Percentiles rank a stretch among this genome's conserved stretches.
These are phyloP conservation scores for Sepiola atlantica DNA, from an alignment of 2,888 invertebrate genomes.

Conservation along the genomic window DNA sequence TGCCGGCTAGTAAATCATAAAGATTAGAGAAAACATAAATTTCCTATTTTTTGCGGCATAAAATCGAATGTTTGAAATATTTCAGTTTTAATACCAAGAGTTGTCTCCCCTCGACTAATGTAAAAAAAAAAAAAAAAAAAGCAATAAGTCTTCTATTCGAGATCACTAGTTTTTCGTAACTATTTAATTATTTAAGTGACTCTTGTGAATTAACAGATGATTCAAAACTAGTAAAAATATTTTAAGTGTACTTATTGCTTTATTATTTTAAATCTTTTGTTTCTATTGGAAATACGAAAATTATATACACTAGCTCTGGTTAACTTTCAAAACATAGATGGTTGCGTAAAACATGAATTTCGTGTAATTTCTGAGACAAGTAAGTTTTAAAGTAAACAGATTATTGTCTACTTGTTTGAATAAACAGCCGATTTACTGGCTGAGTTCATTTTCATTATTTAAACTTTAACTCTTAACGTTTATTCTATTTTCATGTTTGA, in stretches of 20 bases:
- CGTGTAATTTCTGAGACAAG: background rate
- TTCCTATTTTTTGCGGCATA: too few relatives aligned
- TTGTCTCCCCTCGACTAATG: too few relatives aligned
- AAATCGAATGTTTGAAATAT: too few relatives aligned
- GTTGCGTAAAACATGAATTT: background rate
- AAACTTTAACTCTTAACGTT: background rate
- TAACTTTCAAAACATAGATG: background rate
- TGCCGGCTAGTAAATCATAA: background rate
- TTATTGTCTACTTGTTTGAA: background rate
- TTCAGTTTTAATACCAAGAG: too few relatives aligned
- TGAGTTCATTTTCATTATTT: background rate
- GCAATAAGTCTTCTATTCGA: too few relatives aligned
- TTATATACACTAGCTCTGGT: background rate
- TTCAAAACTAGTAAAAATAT: background rate
- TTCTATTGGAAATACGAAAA: background rate
- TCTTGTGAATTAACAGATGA: background rate
- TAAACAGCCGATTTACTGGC: background rate
- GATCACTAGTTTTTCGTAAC: too few relatives aligned
- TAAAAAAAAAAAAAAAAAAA: too few relatives aligned
- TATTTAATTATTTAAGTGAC: background rate
- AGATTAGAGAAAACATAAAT: background rate
- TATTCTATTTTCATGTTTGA: background rate
- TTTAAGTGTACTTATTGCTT: background rate
- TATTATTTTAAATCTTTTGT: too few relatives aligned
- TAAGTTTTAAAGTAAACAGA: background rate